Evolutionary conservation across 2,888 invertebrate genomes (phyloP), one percentile per base, ranked within the genome.

Genomic region (Hipparchia semele): DNA sequence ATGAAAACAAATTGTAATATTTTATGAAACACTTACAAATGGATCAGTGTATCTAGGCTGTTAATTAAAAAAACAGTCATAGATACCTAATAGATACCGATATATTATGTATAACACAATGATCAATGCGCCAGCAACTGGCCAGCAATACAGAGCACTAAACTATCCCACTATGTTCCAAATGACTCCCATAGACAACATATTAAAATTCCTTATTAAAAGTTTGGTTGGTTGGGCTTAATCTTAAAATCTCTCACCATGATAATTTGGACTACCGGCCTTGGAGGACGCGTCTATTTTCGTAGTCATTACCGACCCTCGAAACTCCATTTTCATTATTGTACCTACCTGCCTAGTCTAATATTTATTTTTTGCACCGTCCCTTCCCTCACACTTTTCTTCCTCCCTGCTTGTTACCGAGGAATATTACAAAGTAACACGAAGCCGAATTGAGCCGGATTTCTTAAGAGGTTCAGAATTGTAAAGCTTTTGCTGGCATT

Each of bases 251-350:
- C 86, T 84, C 82, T 80, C 80, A 78, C 6, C 56, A 7, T n/a
- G 1, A n/a, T 56, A 8, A n/a, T 56, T 56, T 13, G 6, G 0
- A 8, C 39, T 10, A 81, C 82, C 81, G 82, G 5, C 82, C 80
- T 78, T 79, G 77, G 78, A 74, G 75, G 78, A 77, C 77, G 79
- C 75, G 75, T 73, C 76, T 80, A 78, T 78, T 79, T 78, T 75
- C 78, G 79, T 78, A 73, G 73, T 76, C 76, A 77, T 79, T 73
- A 76, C 72, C 68, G 71, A 60, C 65, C 72, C 74, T 73, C 70
- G 13, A 54, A 68, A 70, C 13, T 51, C 58, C 65, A 72, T 75
- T 77, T 76, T 77, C 75, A 76, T 75, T 77, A 76, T 78, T 78
- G 39, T 39, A 39, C 39, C 39, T 39, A 39, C 5, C 2, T 39